Evolutionary conservation across 2,797 vertebrate species (phyloP).

Genomic region (Enteromius thamalakanensis): DNA sequence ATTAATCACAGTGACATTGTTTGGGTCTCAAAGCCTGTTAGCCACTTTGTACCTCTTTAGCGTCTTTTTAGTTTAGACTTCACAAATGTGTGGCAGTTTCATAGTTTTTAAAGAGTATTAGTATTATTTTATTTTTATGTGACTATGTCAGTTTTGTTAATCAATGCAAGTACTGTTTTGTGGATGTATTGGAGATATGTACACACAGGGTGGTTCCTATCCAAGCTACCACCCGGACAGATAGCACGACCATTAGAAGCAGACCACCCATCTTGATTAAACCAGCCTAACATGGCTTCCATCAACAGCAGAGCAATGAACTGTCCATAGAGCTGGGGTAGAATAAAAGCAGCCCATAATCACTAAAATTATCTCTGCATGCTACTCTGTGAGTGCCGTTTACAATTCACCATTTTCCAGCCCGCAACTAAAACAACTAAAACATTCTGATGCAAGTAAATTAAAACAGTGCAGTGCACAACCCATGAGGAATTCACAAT

Average conservation of each 20-base stretch:
- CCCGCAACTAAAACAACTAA: conserved; percentile 38
- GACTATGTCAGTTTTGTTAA: neutral
- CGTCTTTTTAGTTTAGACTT: neutral
- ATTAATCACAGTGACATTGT: conserved; percentile 20
- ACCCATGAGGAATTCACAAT: conserved; percentile 16
- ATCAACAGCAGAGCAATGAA: conserved; percentile 39
- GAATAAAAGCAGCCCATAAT: conserved; percentile 36
- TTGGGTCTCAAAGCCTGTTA: neutral
- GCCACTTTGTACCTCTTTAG: neutral
- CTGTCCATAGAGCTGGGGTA: conserved; percentile 13
- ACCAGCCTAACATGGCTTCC: conserved; percentile 16
- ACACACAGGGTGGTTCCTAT: neutral
- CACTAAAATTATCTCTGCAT: conserved; percentile 47
- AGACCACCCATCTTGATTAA: conserved; percentile 42
- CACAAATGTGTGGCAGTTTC: neutral
- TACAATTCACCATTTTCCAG: conserved; percentile 36
- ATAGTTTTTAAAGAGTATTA: neutral
- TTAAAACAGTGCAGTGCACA: conserved; percentile 21
- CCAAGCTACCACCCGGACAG: conserved; percentile 10
- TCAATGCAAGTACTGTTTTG: neutral
- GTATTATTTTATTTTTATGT: neutral
- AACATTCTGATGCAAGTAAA: conserved; percentile 33
- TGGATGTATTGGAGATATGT: neutral
- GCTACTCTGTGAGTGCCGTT: conserved; percentile 2
- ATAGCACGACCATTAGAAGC: conserved; percentile 15